phyloP scores from a whole-genome alignment of 2,888 invertebrate species.

The Eurytoma adleriae region DNA sequence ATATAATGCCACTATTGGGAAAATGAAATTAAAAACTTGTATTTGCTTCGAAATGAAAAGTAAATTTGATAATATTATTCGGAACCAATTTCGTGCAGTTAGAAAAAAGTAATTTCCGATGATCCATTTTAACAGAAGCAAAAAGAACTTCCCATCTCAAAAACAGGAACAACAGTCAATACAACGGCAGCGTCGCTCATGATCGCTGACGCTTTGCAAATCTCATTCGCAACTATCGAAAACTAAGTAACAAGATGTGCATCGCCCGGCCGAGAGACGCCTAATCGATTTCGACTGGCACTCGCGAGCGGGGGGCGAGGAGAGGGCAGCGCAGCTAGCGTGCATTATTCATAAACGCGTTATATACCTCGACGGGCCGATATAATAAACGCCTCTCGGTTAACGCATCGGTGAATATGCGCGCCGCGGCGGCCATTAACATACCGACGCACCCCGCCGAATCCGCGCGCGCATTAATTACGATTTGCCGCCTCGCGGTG shows the following conservation, averaged over 20 bases:
- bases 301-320: background rate
- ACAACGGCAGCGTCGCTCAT: too few relatives aligned
- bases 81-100: too few relatives aligned
- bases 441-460: constrained; percentile 3
- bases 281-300: constrained; percentile 30
- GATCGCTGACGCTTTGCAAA: too few relatives aligned
- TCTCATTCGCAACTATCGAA: too few relatives aligned
- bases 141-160: background rate
- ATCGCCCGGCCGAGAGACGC: background rate
- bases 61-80: too few relatives aligned
- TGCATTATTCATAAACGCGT: constrained; percentile 37
- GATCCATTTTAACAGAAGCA: background rate
- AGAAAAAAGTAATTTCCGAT: background rate
- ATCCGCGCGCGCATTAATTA: constrained; percentile 30
- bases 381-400: constrained; percentile 39
- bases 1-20: too few relatives aligned
- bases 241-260: background rate
- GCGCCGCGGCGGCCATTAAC: constrained; percentile 8
- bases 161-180: too few relatives aligned
- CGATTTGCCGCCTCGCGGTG: constrained; percentile 31
- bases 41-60: too few relatives aligned
- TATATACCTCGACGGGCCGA: background rate
- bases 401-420: constrained; percentile 29
- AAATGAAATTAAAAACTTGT: too few relatives aligned
- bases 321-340: too few relatives aligned